phyloP scores from a whole-genome alignment of 2,797 vertebrate genomes.

The Mus spretus region DNA sequence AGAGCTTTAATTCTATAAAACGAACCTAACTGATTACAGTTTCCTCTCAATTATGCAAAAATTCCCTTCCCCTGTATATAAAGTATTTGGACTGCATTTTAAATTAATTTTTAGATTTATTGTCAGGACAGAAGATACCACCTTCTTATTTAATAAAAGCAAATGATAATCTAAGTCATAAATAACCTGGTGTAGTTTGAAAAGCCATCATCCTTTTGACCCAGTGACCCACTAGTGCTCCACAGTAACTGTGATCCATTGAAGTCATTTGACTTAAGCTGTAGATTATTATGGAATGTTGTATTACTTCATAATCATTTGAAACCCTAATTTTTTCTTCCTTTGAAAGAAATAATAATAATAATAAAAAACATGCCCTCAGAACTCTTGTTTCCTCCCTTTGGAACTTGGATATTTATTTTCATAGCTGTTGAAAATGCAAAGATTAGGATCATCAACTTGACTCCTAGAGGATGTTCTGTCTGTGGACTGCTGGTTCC shows the following conservation, averaged over 20 bases:
- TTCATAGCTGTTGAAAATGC: conserved; percentile 54
- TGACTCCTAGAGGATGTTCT: conserved; percentile 61
- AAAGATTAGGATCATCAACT: conserved; percentile 67
- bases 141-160: conserved; percentile 43
- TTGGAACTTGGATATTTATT: conserved; percentile 35
- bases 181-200: conserved; percentile 61
- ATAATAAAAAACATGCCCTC: conserved; percentile 39
- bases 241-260: background rate
- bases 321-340: conserved; percentile 63
- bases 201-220: conserved; percentile 49
- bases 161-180: conserved; percentile 56
- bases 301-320: conserved; percentile 31
- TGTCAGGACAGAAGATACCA: conserved; percentile 14
- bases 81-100: conserved; percentile 50
- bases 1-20: conserved; percentile 68
- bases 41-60: conserved; percentile 50
- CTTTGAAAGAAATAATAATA: conserved; percentile 37
- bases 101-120: conserved; percentile 69
- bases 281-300: conserved; percentile 1
- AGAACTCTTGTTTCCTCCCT: conserved; percentile 38
- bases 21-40: conserved; percentile 17
- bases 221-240: conserved; percentile 6
- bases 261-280: conserved; percentile 53
- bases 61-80: conserved; percentile 12
- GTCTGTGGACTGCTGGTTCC: background rate